Evolutionary conservation across 2,113 vertebrate species (phyloP).

Genomic region (Elanus axillaris): DNA sequence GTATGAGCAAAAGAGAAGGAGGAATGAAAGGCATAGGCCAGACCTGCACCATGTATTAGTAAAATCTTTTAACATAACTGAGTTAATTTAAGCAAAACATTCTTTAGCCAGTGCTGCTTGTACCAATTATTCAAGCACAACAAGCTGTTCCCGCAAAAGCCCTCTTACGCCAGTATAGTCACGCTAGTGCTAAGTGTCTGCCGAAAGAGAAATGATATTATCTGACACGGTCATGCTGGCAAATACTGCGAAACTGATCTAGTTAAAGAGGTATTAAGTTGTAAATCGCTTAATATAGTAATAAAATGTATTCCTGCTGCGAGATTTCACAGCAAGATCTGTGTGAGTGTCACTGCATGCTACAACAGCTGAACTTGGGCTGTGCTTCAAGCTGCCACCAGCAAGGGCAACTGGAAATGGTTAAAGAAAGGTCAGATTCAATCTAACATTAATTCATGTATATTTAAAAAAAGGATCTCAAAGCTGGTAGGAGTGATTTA

Average conservation of each 20-base stretch:
- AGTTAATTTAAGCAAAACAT: conserved; percentile 2
- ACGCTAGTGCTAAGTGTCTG: not conserved
- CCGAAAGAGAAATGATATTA: not conserved
- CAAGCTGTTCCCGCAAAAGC: not conserved
- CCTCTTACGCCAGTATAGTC: not conserved
- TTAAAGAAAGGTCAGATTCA: not conserved
- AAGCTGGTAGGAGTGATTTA: not conserved
- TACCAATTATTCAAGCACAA: not conserved
- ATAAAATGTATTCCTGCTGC: not conserved
- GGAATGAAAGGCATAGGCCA: not conserved
- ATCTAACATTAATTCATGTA: not conserved
- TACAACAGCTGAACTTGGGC: not conserved
- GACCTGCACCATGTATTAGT: not conserved
- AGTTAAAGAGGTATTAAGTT: not conserved
- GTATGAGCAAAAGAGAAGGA: not conserved
- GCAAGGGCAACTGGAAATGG: not conserved
- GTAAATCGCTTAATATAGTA: not conserved
- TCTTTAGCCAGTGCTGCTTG: not conserved
- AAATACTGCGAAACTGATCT: not conserved
- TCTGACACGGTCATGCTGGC: not conserved
- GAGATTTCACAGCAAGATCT: not conserved
- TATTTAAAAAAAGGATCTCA: not conserved
- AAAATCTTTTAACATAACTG: not conserved
- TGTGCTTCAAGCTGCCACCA: not conserved
- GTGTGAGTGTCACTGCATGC: not conserved